These are phyloP conservation scores for Astreopora myriophthalma DNA, from an alignment of 64 coral and sea anemone genomes.

Conservation along the genomic window DNA sequence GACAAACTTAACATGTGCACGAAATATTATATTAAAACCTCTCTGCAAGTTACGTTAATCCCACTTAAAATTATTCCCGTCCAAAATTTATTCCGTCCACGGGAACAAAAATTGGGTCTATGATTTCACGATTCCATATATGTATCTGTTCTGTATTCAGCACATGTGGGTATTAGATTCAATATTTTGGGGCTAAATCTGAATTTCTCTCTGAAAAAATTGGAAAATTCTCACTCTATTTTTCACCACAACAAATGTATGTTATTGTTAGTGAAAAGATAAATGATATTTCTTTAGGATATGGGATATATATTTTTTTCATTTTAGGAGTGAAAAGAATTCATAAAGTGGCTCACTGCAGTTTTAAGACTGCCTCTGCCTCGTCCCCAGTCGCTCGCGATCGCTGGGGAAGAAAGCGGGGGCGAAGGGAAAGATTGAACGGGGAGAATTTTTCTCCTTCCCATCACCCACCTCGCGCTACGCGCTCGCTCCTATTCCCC, in stretches of 20 bases:
- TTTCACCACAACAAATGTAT: background rate
- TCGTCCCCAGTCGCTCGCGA: too few species aligned
- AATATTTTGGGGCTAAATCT: constrained; percentile 22
- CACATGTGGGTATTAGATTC: constrained; percentile 9
- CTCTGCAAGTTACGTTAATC: constrained; percentile 26
- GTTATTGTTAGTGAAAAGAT: background rate
- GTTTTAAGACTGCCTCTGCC: background rate
- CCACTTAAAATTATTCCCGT: constrained; percentile 13
- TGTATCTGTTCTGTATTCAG: constrained; percentile 4
- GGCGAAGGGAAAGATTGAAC: too few species aligned
- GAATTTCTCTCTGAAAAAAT: background rate
- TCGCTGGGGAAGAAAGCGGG: too few species aligned
- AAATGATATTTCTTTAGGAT: background rate
- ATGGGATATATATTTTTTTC: background rate
- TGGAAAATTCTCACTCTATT: background rate
- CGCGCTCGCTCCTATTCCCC: too few species aligned
- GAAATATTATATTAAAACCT: constrained; percentile 57
- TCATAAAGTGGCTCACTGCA: background rate
- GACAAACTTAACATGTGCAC: constrained; percentile 30
- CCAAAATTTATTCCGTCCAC: background rate
- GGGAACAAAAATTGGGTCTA: constrained; percentile 1
- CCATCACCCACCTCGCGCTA: too few species aligned
- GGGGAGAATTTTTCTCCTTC: background rate
- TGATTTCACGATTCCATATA: constrained; percentile 12
- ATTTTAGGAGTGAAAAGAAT: background rate